These are phyloP conservation scores for Sebastes miniatus DNA, from an alignment of 2,797 vertebrate species.

Conservation along the genomic window DNA sequence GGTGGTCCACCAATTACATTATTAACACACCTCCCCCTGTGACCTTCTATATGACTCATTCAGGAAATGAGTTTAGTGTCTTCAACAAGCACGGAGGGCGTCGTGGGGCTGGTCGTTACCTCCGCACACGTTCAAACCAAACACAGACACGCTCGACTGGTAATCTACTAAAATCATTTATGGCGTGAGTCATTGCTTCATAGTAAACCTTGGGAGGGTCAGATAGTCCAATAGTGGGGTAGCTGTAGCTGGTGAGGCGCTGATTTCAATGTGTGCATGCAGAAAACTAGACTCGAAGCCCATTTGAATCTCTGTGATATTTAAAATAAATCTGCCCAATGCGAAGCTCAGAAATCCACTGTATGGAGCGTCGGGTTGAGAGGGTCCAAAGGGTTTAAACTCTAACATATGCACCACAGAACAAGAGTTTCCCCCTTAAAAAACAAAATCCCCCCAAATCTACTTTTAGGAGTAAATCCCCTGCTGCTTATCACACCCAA, in stretches of 20 bases:
- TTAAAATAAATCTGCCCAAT: not conserved
- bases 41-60: slow-evolving; percentile 53
- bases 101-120: not conserved
- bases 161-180: slow-evolving; percentile 41
- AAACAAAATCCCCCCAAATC: slow-evolving; percentile 72
- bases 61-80: slow-evolving; percentile 62
- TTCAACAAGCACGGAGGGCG: slow-evolving; percentile 27
- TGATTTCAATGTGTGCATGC: not conserved
- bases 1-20: slow-evolving; percentile 68
- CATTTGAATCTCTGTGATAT: not conserved
- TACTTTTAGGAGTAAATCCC: slow-evolving; percentile 68
- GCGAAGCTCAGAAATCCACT: not conserved
- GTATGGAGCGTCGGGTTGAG: not conserved
- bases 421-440: slow-evolving; percentile 37
- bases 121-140: slow-evolving; percentile 20
- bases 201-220: slow-evolving; percentile 2
- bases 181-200: slow-evolving; percentile 15
- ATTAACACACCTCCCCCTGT: slow-evolving; percentile 53
- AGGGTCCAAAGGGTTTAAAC: slow-evolving; percentile 53
- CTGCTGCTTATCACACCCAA: slow-evolving; percentile 67
- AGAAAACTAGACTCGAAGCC: not conserved
- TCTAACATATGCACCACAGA: slow-evolving; percentile 38
- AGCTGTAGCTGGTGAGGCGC: not conserved
- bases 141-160: slow-evolving; percentile 18
- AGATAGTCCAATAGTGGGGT: not conserved